These are phyloP conservation scores for Conistra vaccinii DNA, from an alignment of 2,888 invertebrate species.

Conservation along the genomic window DNA sequence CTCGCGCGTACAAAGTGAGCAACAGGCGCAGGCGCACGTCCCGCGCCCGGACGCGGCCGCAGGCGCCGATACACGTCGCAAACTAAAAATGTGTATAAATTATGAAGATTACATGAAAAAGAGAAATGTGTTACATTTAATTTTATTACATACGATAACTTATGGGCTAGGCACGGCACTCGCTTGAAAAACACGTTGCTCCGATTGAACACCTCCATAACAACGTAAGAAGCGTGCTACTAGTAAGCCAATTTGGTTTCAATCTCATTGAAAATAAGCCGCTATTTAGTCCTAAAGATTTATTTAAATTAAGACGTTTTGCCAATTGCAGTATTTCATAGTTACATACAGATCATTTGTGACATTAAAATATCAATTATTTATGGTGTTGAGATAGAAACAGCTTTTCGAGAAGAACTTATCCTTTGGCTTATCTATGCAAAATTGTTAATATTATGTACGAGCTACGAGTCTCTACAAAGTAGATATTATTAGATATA, in stretches of 20 bases:
- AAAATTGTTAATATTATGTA: conserved; percentile 75
- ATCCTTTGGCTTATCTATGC: conserved; percentile 76
- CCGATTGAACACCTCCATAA: conserved; percentile 60
- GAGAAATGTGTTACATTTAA: conserved; percentile 91
- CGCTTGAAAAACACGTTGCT: conserved; percentile 86
- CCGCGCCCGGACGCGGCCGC: conserved; percentile 70
- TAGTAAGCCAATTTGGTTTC: conserved; percentile 53
- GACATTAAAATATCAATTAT: conserved; percentile 91
- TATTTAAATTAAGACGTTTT: conserved; percentile 71
- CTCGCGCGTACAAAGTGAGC: conserved; percentile 68
- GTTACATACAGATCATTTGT: conserved; percentile 90
- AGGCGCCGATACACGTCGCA: conserved; percentile 85
- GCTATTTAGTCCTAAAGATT: conserved; percentile 45
- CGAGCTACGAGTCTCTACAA: conserved; percentile 54
- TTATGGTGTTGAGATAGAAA: conserved; percentile 87
- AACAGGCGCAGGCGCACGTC: conserved; percentile 61
- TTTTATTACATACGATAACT: conserved; percentile 90
- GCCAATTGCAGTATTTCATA: conserved; percentile 74
- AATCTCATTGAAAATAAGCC: conserved; percentile 40
- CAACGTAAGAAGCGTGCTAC: conserved; percentile 48
- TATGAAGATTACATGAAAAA: conserved; percentile 90
- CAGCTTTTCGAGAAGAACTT: conserved; percentile 80
- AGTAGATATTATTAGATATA: conserved; percentile 55
- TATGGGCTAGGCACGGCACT: conserved; percentile 87
- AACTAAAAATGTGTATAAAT: conserved; percentile 90